Evolutionary conservation across 92 coral and sea anemone species (phyloP).

Genomic region (Isaurus tuberculatus): DNA sequence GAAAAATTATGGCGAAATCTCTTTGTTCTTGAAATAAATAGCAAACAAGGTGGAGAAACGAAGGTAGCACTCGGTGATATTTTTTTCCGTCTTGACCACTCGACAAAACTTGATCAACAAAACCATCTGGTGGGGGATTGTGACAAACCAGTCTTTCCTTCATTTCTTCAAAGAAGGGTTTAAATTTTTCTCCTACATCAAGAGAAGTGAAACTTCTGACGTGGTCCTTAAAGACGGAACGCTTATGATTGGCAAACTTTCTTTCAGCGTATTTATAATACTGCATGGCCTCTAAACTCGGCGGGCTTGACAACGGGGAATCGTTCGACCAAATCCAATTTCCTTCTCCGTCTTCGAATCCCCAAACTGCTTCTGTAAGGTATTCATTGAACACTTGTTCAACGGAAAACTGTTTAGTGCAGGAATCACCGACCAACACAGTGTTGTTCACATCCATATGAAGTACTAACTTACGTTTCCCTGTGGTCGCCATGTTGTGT

Average conservation of each 20-base stretch:
- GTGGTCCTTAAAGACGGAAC: conserved; percentile 65
- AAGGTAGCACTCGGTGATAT: conserved; percentile 75
- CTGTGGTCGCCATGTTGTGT: background rate
- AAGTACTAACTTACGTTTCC: conserved; percentile 68
- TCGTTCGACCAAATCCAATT: conserved; percentile 57
- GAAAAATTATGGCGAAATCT: conserved; percentile 73
- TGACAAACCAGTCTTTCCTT: conserved; percentile 51
- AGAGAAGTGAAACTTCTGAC: conserved; percentile 68
- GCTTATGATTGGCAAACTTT: conserved; percentile 60
- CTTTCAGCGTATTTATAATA: conserved; percentile 74
- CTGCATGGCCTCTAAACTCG: conserved; percentile 43
- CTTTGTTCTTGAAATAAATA: conserved; percentile 50
- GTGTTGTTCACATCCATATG: conserved; percentile 91
- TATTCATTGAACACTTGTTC: conserved; percentile 79
- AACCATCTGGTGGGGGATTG: conserved; percentile 12
- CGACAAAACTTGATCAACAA: conserved; percentile 46
- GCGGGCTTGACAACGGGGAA: conserved; percentile 58
- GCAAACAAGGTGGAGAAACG: conserved; percentile 68
- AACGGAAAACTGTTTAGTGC: conserved; percentile 68
- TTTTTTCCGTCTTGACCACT: conserved; percentile 51
- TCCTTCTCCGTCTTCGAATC: conserved; percentile 56
- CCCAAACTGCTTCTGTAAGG: conserved; percentile 77
- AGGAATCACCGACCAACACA: conserved; percentile 80
- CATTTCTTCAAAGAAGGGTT: conserved; percentile 67
- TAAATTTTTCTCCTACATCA: conserved; percentile 63